Base-by-base conservation (phyloP, 2,888 invertebrate species). In the Thereva nobilitata region DNA sequence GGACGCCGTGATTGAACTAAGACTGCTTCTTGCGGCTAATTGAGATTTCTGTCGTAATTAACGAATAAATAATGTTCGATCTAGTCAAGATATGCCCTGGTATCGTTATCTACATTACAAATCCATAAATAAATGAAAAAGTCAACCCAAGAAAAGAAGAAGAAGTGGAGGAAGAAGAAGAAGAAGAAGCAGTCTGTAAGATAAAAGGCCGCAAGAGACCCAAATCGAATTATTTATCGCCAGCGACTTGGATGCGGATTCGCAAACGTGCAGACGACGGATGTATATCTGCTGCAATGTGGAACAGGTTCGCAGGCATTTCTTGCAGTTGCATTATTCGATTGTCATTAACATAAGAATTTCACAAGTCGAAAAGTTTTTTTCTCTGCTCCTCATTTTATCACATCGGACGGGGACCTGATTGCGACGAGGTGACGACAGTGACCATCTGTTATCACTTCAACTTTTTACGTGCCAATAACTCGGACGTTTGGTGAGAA, bases 11-110 rank as follows among this genome's bases (percentile, higher is more conserved):
- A 67, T 67, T 67, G 67, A 67, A 54, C 64, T 67, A 67, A 56
- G 67, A 23, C 55, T 67, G 45, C 55, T 64, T 42, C 55, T 49
- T 50, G 61, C 35, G 53, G 50, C 56, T 67, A 67, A 67, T 67
- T 67, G 67, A 67, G 67, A 67, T 67, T 67, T 67, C 55, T 63
- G 63, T 67, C 49, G 67, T 67, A 67, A 67, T 67, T 67, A 67
- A 67, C 67, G 63, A 64, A 64, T 67, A 56, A 67, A 63, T 59
- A 67, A 67, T 67, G 63, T 67, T 63, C 61, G 61, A 61, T 61
- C 41, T 61, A 61, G 23, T 61, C 61, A 50, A 61, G 61, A 61
- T 61, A 61, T 50, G 50, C 61, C 49, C 50, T 50, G 50, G 40
- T 61, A 49, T 61, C 41, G 50, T 41, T 40, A 41, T 53, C 53